phyloP scores from a whole-genome alignment of 2,888 invertebrate species.

The Geophilus truncorum region DNA sequence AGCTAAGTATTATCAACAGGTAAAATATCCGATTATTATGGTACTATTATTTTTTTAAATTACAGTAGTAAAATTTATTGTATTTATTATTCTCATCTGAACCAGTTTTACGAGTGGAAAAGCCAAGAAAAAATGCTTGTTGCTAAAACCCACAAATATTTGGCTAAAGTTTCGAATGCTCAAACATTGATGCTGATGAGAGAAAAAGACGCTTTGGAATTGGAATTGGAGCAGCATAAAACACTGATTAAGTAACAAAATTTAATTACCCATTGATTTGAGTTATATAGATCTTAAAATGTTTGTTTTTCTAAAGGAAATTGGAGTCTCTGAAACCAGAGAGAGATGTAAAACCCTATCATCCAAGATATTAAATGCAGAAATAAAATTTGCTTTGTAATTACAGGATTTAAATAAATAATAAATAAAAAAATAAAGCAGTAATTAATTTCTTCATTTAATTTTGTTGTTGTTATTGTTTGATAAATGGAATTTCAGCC shows the following conservation, averaged over 20 bases:
- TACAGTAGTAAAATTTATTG: neutral
- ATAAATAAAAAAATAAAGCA: too few species aligned
- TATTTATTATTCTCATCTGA: neutral
- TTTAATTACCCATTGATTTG: neutral
- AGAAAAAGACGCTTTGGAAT: neutral
- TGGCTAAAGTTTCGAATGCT: neutral
- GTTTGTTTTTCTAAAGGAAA: neutral
- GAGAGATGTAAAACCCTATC: neutral
- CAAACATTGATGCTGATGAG: neutral
- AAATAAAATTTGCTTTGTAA: neutral
- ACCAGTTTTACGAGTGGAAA: neutral
- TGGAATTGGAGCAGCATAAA: neutral
- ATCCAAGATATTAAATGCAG: neutral
- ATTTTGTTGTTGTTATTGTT: too few species aligned
- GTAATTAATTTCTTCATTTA: too few species aligned
- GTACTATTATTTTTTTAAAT: neutral
- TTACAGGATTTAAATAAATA: too few species aligned
- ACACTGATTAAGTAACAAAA: neutral
- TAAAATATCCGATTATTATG: neutral
- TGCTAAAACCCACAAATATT: neutral
- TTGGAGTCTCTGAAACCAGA: neutral
- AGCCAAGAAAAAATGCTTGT: neutral
- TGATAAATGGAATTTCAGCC: too few species aligned
- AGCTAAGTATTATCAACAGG: neutral
- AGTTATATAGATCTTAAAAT: neutral